Evolutionary conservation across 64 coral and sea anemone species (phyloP).

Genomic region (Pachyseris speciosa): DNA sequence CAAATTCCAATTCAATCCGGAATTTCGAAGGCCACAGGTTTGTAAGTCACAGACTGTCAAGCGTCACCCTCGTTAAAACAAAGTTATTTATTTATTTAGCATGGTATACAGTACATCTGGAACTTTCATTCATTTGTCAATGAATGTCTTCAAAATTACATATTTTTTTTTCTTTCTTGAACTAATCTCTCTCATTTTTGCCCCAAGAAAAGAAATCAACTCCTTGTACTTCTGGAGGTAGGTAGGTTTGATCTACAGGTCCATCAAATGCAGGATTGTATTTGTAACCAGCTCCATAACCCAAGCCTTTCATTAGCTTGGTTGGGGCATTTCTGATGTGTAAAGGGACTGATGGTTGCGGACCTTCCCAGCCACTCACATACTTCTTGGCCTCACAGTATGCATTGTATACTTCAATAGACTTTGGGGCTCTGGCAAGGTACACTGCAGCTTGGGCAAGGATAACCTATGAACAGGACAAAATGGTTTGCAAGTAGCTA

Average conservation of each 20-base stretch:
- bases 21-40: too few species aligned
- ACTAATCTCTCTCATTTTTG: not conserved
- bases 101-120: too few species aligned
- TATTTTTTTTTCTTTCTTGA: not conserved
- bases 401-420: conserved; percentile 95
- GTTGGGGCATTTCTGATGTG: conserved; percentile 99
- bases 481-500: not conserved
- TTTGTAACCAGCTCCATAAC: conserved; percentile 90
- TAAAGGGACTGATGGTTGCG: conserved; percentile 85
- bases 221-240: conserved; percentile 82
- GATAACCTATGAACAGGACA: conserved; percentile 73
- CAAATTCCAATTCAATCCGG: too few species aligned
- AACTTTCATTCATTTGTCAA: not conserved
- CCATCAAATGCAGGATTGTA: conserved; percentile 91
- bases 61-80: too few species aligned
- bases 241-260: conserved; percentile 88
- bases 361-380: conserved; percentile 86
- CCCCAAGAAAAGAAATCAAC: conserved; percentile 80
- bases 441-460: conserved; percentile 92
- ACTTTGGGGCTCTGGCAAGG: conserved; percentile 90
- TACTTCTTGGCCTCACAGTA: conserved; percentile 80
- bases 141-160: not conserved
- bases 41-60: too few species aligned
- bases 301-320: conserved; percentile 87
- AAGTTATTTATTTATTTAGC: too few species aligned